phyloP scores from a whole-genome alignment of 2,113 vertebrate species.

The Hystrix cristata region DNA sequence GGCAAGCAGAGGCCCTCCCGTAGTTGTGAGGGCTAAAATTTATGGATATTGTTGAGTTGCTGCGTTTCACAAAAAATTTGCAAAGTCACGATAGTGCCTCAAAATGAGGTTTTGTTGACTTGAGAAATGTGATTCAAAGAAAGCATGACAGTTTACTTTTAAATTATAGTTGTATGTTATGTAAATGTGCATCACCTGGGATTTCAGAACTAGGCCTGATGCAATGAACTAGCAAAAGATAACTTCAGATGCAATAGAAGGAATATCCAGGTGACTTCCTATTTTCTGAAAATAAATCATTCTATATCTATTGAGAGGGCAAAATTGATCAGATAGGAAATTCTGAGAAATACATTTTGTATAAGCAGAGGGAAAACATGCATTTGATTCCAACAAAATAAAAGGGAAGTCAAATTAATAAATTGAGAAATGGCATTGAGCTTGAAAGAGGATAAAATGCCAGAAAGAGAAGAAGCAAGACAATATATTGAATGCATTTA shows the following conservation, averaged over 20 bases:
- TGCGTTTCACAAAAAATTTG: background rate
- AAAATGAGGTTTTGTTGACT: background rate
- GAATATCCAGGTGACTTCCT: background rate
- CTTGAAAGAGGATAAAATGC: background rate
- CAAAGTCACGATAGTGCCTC: background rate
- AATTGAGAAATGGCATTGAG: background rate
- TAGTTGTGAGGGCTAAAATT: background rate
- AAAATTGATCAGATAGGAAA: background rate
- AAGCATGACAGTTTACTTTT: background rate
- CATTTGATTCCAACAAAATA: background rate
- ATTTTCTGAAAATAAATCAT: background rate
- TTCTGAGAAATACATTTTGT: background rate
- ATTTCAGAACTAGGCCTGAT: background rate
- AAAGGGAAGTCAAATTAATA: constrained; percentile 22
- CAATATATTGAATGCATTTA: background rate
- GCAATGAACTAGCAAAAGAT: background rate
- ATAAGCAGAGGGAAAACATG: background rate
- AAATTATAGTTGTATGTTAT: background rate
- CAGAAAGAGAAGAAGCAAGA: background rate
- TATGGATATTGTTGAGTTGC: background rate
- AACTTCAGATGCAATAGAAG: background rate
- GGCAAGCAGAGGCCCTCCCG: background rate
- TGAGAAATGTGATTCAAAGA: background rate
- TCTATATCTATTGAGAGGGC: background rate
- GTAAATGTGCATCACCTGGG: background rate